Conservation (phyloP, 2,888 invertebrate genomes). For the Trichopoda pennipes region DNA sequence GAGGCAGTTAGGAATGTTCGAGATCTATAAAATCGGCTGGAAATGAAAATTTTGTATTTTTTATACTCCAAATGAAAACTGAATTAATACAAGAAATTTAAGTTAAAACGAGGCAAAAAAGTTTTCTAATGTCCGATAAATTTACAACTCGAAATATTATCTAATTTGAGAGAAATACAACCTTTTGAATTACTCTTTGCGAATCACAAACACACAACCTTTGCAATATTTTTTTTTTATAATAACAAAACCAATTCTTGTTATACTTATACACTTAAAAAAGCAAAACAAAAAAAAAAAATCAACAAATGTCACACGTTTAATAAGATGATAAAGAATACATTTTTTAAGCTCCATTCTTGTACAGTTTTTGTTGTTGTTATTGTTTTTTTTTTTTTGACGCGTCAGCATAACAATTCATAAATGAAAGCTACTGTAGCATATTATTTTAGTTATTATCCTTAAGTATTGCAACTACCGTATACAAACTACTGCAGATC, state of each 20-base stretch:
- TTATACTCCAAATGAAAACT: too few relatives aligned
- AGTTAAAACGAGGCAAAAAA: too few relatives aligned
- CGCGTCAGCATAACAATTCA: conserved; percentile 75
- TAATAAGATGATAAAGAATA: conserved; percentile 58
- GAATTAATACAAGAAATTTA: too few relatives aligned
- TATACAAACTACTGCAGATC: conserved; percentile 47
- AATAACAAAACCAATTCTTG: conserved; percentile 19
- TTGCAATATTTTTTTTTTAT: conserved; percentile 1
- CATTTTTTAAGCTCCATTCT: conserved; percentile 11
- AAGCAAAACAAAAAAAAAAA: conserved; percentile 19
- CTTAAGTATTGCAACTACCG: conserved; percentile 52
- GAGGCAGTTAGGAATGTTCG: too few relatives aligned
- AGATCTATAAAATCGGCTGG: too few relatives aligned
- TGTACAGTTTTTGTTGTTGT: neutral
- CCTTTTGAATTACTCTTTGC: too few relatives aligned
- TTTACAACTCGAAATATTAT: too few relatives aligned
- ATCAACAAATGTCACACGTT: conserved; percentile 63
- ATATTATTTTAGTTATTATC: conserved; percentile 67
- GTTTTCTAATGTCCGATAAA: too few relatives aligned
- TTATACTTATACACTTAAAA: neutral
- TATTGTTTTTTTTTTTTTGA: conserved; percentile 64
- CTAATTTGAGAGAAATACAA: too few relatives aligned
- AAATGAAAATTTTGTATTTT: too few relatives aligned
- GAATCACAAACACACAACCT: neutral
- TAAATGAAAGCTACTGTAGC: conserved; percentile 73